Evolutionary conservation across 1,140 invertebrate species (phyloP), one percentile per base, ranked within the genome.

Genomic region (Zaprionus ornatus): DNA sequence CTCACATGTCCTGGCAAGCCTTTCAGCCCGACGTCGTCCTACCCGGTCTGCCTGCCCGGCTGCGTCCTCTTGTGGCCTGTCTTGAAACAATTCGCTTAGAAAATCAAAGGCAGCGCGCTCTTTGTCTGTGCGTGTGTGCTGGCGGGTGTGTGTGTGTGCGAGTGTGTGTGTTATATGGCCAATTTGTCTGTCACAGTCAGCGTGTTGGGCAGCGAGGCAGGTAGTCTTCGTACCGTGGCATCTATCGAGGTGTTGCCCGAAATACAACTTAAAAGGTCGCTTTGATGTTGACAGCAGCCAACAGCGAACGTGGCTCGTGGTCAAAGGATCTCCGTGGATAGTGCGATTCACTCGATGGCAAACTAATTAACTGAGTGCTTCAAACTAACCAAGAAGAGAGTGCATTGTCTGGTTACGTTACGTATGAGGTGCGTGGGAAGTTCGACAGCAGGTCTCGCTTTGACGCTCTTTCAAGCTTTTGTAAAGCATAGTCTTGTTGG

Each of bases 11-110:
- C 69, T 75, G 76, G 48, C 66, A 74, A 66, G 75, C 50, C 61
- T 63, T 79, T 74, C 17, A 17, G 13, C 9, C 37, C 29, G 23
- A 17, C 35, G 23, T 9, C 61, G 55, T 59, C 56, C 54, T 74
- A 13, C 50, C 17, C 6, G 29, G 17, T 4, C 25, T 35, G 32
- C 40, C 40, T 32, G 29, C 29, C 17, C 42, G 15, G 25, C 64
- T 61, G 72, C 61, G 80, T 79, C 74, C 90, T 91, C 83, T 82
- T 91, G 83, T 80, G 91, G 83, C 80, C 77, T 82, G 77, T 91
- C 90, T 91, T 91, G 91, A 91, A 92, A 92, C 91, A 92, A 92
- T 92, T 92, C 91, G 91, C 74, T 88, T 91, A 91, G 91, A 92
- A 92, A 92, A 92, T 92, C 91, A 92, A 92, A 92, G 90, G 87